A percentile compares a stretch with the other conserved stretches of the same genome.
Conservation (phyloP, 2,888 invertebrate genomes). For the Lepidocyrtoides sp. region DNA sequence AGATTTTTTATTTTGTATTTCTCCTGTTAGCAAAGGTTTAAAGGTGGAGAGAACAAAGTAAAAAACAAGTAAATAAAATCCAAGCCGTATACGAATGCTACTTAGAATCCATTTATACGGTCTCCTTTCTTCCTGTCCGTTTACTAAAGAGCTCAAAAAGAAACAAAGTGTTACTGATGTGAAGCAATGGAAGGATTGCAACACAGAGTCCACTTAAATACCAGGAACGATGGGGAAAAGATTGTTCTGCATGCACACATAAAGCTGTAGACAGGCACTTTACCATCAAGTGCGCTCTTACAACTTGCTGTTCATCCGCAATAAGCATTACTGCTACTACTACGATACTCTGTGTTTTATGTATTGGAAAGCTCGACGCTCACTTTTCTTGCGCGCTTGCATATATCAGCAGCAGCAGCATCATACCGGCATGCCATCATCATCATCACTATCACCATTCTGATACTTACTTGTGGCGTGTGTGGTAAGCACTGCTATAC, state of each 20-base stretch:
- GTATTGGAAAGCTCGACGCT: constrained; percentile 33
- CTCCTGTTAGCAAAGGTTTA: background rate
- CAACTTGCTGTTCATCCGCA: constrained; percentile 58
- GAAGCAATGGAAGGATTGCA: constrained; percentile 11
- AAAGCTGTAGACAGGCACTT: constrained; percentile 71
- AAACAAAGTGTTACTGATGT: constrained; percentile 50
- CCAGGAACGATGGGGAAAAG: background rate
- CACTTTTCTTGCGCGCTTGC: background rate
- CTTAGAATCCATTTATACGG: background rate
- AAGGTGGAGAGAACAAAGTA: background rate
- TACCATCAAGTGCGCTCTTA: constrained; percentile 55
- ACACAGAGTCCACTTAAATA: background rate
- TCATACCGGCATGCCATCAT: constrained; percentile 49
- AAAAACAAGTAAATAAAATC: background rate
- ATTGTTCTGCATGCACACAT: constrained; percentile 30
- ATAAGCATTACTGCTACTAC: constrained; percentile 22
- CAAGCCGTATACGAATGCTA: background rate
- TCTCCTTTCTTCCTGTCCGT: constrained; percentile 25
- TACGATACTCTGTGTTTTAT: constrained; percentile 35
- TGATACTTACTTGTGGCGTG: constrained; percentile 58
- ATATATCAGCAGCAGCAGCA: constrained; percentile 37
- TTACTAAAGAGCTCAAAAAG: constrained; percentile 45
- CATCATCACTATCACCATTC: constrained; percentile 19
- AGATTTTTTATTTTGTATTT: background rate
- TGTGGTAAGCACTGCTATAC: constrained; percentile 55